Conservation (phyloP, 1,140 invertebrate species). For the Drosophila quadrilineata region DNA sequence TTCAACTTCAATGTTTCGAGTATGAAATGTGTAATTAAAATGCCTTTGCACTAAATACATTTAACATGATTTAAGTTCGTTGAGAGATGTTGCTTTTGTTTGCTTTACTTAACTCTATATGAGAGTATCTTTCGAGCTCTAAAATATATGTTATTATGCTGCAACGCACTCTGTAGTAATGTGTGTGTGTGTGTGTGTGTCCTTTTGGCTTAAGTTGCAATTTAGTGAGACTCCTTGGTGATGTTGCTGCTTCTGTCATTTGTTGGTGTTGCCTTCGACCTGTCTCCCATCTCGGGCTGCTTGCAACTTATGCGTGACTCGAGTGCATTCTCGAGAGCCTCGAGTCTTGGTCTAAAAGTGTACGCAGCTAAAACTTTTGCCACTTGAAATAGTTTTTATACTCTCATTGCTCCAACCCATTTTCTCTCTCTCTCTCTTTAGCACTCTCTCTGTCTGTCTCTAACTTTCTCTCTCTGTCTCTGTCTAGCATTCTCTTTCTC, state of each 20-base stretch:
- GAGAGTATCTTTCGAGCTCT: not conserved
- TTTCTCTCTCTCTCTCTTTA: not conserved
- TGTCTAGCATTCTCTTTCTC: not conserved
- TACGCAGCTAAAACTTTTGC: conserved; percentile 75
- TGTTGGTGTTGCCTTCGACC: conserved; percentile 68
- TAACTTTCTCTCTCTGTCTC: not conserved
- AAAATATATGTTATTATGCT: conserved; percentile 28
- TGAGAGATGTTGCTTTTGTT: too few relatives aligned
- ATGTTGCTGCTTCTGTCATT: conserved; percentile 51
- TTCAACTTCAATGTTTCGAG: too few relatives aligned
- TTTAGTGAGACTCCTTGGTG: conserved; percentile 43
- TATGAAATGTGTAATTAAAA: too few relatives aligned
- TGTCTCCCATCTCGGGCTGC: too few relatives aligned
- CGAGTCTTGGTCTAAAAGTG: conserved; percentile 60
- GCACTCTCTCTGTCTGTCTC: not conserved
- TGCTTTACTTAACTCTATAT: too few relatives aligned
- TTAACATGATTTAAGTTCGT: too few relatives aligned
- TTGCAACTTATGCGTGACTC: conserved; percentile 78
- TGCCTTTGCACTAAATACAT: too few relatives aligned
- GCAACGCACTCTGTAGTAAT: conserved; percentile 22
- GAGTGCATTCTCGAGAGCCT: conserved; percentile 72
- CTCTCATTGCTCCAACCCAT: not conserved
- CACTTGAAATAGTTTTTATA: conserved; percentile 70
- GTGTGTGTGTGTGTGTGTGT: conserved; percentile 44
- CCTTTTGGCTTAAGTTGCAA: conserved; percentile 75